Base-by-base conservation (phyloP, 1,140 invertebrate genomes). In the Drosophila gunungcola region DNA sequence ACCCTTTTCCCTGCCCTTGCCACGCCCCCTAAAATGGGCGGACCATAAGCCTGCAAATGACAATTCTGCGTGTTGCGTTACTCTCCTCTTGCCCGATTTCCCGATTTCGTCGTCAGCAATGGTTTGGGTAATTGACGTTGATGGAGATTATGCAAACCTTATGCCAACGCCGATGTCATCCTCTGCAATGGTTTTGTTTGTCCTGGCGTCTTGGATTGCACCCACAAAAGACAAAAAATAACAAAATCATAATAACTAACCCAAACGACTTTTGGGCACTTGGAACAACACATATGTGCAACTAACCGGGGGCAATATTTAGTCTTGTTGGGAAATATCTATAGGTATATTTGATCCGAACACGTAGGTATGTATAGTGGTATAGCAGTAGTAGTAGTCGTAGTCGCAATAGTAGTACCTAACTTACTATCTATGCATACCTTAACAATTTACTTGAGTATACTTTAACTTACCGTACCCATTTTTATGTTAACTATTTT, bases 61-160 rank as follows among this genome's bases (percentile, higher is more conserved):
- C 74, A 73, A 75, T 81, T 68, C 53, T 78, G 73, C 73, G 72
- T 73, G 70, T 65, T 76, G 63, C 45, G 45, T 52, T 32, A 32
- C 27, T 4, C 21, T 13, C 25, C 32, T 25, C 13, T 32, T 16
- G 25, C 6, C 4, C 38, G 3, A 21, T 29, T 29, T 32, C 29
- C 29, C 29, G 29, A 32, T 32, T n/a, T 38, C 45, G 46, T 34
- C 12, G 27, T 13, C 41, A 9, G 10, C 36, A n/a, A 32, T 73
- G 84, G 84, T 83, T 89, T 88, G 84, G 80, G 84, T 88, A 88
- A 88, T 88, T 88, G 84, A 88, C 76, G 84, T 80, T 80, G 77
- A 77, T 75, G 69, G 56, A 80, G 84, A 89, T 88, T 88, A 88
- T 88, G 77, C 72, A 80, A 72, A 76, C 61, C 64, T 39, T 55